phyloP scores from a whole-genome alignment of 2,113 vertebrate genomes.

The Neolamprologus fasciatus region DNA sequence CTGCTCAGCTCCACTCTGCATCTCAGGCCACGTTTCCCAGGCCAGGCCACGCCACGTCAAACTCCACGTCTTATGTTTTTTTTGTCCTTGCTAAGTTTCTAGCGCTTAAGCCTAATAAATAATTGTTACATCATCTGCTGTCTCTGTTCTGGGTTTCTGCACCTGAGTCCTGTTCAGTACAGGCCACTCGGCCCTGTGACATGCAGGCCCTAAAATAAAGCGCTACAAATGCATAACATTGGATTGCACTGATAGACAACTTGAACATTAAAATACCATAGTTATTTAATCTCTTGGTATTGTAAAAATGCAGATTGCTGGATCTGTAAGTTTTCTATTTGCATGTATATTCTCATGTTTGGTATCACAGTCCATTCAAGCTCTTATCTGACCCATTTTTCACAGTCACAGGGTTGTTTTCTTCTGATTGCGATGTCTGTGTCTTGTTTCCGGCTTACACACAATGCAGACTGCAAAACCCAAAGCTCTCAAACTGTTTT shows the following conservation, averaged over 20 bases:
- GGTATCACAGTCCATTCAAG: background rate
- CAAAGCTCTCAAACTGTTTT: background rate
- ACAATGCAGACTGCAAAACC: background rate
- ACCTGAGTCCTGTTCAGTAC: rapidly evolving
- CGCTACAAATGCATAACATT: background rate
- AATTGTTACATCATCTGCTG: no score
- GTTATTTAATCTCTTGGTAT: background rate
- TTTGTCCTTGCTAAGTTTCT: no score
- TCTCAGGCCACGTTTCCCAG: no score
- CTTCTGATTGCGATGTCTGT: background rate
- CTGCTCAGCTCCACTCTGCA: no score
- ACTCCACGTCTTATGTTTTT: no score
- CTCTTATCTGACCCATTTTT: background rate
- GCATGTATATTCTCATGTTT: background rate
- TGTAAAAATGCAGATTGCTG: background rate
- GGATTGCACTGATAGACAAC: background rate
- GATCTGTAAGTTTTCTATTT: background rate
- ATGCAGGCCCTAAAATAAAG: background rate
- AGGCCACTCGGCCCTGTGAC: no score
- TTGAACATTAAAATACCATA: no score
- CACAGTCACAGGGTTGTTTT: background rate
- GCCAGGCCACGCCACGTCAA: no score
- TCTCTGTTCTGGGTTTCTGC: no score
- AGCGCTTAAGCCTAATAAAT: no score
- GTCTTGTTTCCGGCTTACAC: background rate